Base-by-base conservation (phyloP, 2,888 invertebrate genomes). In the Baronia brevicornis region DNA sequence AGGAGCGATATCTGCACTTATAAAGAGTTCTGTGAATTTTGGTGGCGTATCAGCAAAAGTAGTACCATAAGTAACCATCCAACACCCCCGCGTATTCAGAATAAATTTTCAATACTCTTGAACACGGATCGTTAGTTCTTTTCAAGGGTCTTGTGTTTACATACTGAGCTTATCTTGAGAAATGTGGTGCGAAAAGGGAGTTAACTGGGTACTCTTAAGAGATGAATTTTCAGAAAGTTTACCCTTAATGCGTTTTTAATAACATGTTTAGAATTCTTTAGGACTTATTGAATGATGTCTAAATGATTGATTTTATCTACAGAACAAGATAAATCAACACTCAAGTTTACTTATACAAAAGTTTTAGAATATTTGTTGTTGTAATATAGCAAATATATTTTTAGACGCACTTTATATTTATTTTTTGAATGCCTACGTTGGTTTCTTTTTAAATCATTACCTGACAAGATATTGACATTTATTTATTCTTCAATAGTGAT, bases 81-180 rank as follows among this genome's bases (percentile, higher is more conserved):
- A 64, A 62, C 65, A 54, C 65, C 60, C 65, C 51, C 54, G 54
- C 67, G 72, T 78, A 73, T 71, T 77, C 67, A 69, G 78, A 77
- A 82, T 82, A 82, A 80, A 82, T 82, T 79, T 82, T 77, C 80
- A 77, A 82, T 79, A 75, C 71, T 60, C 54, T 52, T 50, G 49
- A 59, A 59, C 60, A 65, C 55, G 67, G 63, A 48, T 70, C 78
- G 78, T 80, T 80, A 74, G 71, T 78, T 75, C 70, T 65, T 51
- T 67, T 71, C 66, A 69, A 61, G 63, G 62, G 68, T 58, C 61
- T 60, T 55, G 52, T 61, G 54, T 64, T 61, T 63, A 68, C 62
- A 60, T 55, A 54, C 52, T 51, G 26, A 21, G 39, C 44, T 59
- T 61, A 57, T 58, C 53, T 48, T 28, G 35, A 41, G 41, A n/a